Conservation (phyloP, 2,113 vertebrate genomes). For the Oenanthe oenanthe region DNA sequence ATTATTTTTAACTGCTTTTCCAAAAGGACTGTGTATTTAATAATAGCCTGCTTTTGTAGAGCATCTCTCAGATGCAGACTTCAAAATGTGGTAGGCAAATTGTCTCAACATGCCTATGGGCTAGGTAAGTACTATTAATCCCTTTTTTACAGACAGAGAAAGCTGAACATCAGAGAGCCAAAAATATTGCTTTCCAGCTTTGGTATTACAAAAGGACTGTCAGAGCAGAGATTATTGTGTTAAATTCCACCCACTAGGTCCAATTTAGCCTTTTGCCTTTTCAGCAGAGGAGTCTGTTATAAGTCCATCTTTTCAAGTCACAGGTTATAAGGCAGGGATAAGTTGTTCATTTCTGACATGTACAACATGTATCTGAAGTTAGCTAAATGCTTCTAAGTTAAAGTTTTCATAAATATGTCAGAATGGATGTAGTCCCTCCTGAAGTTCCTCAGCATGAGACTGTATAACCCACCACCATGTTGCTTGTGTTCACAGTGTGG, state of each 20-base stretch:
- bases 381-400: not conserved
- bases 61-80: not conserved
- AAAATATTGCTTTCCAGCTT: not conserved
- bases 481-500: not conserved
- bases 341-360: not conserved
- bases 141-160: not conserved
- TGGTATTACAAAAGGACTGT: not conserved
- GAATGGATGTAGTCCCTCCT: not conserved
- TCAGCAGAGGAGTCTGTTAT: not conserved
- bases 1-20: constrained; percentile 31
- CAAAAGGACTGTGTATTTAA: not conserved
- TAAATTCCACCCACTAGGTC: not conserved
- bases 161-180: not conserved
- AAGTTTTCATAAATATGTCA: not conserved
- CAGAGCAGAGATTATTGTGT: not conserved
- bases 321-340: not conserved
- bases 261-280: not conserved
- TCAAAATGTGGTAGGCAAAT: not conserved
- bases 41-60: constrained; percentile 1
- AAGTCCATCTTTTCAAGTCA: not conserved
- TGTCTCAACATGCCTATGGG: constrained; percentile 19
- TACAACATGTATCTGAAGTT: not conserved
- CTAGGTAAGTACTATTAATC: constrained; percentile 21
- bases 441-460: not conserved
- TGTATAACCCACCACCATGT: not conserved